Evolutionary conservation across 2,113 vertebrate species (phyloP), one percentile per base, ranked within the genome.

Genomic region (Tursiops truncatus): DNA sequence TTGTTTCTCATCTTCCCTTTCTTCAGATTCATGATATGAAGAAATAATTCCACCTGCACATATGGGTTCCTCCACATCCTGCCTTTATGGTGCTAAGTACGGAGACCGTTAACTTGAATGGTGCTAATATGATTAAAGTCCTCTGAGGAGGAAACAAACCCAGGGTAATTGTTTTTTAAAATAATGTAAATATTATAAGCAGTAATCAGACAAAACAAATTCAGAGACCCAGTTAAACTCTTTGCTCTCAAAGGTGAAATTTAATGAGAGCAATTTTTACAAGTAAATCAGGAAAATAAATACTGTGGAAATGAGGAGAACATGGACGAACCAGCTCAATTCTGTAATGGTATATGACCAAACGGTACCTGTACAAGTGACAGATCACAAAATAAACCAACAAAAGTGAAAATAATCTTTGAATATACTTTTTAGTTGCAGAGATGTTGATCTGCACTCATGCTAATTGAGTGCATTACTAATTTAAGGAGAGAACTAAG

Each of bases 221-320:
- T 70, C 63, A 95, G 80, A 88, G 21, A 13, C 33, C 18, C 17
- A 89, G 58, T 79, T 83, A 96, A 94, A 87, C 31, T 94, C 23
- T 84, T 73, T 67, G 28, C 81, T 95, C 63, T 95, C 31, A 91
- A 93, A 91, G 70, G 56, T 93, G 81, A 95, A 96, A 96, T 87
- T 91, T 71, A 97, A 36, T 70, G 47, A 97, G 88, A 96, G 28
- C 31, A 93, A 95, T 83, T 88, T 87, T 96, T 91, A 80, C 8
- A 93, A 50, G 6, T 44, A 91, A 89, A 82, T 89, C 56, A 36
- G 44, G 56, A 83, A 93, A 90, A 92, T 88, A 95, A 82, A 89
- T 65, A 85, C 33, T 77, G 41, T 85, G 60, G 26, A 65, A 86
- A 41, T 85, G 41, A 67, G 21, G 76, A 87, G 81, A 93, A 81